Conservation (phyloP, 2,888 invertebrate genomes). For the Drosophila anomalata region DNA sequence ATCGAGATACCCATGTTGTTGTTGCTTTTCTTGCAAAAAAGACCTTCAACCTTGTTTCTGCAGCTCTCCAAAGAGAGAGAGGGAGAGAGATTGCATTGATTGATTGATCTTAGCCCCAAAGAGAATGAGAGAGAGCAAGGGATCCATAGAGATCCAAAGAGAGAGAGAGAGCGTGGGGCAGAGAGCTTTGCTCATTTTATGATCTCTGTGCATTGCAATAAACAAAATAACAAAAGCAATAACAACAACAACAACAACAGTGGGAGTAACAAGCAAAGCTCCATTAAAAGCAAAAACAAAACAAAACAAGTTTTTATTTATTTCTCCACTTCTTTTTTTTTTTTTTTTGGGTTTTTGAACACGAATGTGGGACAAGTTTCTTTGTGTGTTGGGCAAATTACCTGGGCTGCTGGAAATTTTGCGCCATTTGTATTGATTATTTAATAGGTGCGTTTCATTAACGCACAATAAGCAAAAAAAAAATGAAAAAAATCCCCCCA, state of each 20-base stretch:
- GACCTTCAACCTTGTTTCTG: conserved; percentile 69
- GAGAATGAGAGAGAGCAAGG: not conserved
- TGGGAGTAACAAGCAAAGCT: conserved; percentile 7
- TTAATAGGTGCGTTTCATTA: conserved; percentile 24
- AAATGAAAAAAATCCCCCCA: not conserved
- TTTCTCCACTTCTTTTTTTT: conserved; percentile 29
- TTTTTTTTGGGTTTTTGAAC: conserved; percentile 10
- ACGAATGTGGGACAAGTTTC: conserved; percentile 39
- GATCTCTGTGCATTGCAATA: not conserved
- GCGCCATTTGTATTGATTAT: conserved; percentile 35
- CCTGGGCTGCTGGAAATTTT: conserved; percentile 8
- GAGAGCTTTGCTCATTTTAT: conserved; percentile 16
- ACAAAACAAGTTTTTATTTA: conserved; percentile 40
- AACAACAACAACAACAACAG: not conserved
- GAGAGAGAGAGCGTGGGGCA: conserved; percentile 3
- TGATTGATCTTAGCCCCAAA: conserved; percentile 28
- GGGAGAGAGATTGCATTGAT: conserved; percentile 21
- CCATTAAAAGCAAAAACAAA: conserved; percentile 33
- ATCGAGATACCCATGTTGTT: conserved; percentile 18
- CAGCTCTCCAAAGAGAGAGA: conserved; percentile 34
- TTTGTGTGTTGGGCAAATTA: conserved; percentile 7
- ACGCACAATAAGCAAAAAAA: not conserved
- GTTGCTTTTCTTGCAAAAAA: conserved; percentile 62
- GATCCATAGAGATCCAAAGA: not conserved
- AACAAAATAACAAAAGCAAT: conserved; percentile 7